Conservation (phyloP, 2,797 vertebrate genomes). For the Hozukius guyotensis region DNA sequence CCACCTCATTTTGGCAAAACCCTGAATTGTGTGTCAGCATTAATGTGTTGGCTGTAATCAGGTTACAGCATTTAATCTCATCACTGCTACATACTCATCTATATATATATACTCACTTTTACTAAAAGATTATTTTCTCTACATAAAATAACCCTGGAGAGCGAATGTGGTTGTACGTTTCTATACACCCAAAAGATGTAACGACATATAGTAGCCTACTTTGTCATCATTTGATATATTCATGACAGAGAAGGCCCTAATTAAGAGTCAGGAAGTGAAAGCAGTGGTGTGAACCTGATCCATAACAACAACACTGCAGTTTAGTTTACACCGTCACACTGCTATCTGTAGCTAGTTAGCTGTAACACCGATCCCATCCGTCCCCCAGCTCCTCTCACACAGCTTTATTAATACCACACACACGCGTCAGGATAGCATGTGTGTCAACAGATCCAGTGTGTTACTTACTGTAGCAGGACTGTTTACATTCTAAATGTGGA, state of each 20-base stretch:
- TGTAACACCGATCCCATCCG: conserved; percentile 45
- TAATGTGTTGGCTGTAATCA: neutral
- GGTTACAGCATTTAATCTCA: neutral
- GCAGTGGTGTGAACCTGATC: conserved; percentile 5
- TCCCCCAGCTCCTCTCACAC: conserved; percentile 13
- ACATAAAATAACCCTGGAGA: neutral
- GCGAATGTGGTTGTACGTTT: neutral
- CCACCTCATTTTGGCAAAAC: neutral
- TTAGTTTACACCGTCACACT: conserved; percentile 30
- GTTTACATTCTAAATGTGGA: conserved; percentile 57
- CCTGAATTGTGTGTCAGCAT: neutral
- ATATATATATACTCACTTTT: neutral
- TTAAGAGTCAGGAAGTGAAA: conserved; percentile 42
- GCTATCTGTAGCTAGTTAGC: conserved; percentile 36
- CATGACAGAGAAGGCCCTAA: neutral
- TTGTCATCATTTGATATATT: conserved; percentile 6
- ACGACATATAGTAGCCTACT: neutral
- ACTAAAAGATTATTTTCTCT: neutral
- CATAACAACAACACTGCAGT: conserved; percentile 21
- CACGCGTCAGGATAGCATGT: conserved; percentile 6
- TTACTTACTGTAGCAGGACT: conserved; percentile 23
- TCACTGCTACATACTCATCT: neutral
- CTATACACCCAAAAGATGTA: neutral
- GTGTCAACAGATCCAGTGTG: conserved; percentile 40
- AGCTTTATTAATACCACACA: conserved; percentile 58